Percentiles rank a stretch among this genome's conserved stretches.
phyloP scores from a whole-genome alignment of 1,140 invertebrate genomes.

The Tetramorium parvispinum region DNA sequence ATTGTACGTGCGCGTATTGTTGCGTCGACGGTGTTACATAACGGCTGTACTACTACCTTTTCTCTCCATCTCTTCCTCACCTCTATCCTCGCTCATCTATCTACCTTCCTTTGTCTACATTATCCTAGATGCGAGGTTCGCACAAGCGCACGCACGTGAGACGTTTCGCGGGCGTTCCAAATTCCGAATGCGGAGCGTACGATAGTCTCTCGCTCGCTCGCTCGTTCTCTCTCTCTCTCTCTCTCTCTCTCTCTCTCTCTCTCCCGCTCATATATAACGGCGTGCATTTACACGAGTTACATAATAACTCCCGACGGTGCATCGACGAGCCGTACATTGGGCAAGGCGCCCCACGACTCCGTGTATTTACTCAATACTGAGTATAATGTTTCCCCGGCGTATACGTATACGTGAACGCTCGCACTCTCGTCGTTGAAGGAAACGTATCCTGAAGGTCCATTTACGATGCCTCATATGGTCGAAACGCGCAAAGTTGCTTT shows the following conservation, averaged over 20 bases:
- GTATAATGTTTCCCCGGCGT: slow-evolving; percentile 57
- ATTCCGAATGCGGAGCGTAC: slow-evolving; percentile 43
- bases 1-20: slow-evolving; percentile 38
- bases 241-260: neutral
- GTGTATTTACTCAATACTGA: slow-evolving; percentile 66
- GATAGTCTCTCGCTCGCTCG: neutral
- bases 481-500: slow-evolving; percentile 35
- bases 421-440: slow-evolving; percentile 23
- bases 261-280: neutral
- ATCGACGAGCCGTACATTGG: slow-evolving; percentile 64
- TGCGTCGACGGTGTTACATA: slow-evolving; percentile 7
- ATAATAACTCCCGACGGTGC: slow-evolving; percentile 71
- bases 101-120: neutral
- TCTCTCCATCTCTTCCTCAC: neutral
- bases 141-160: neutral
- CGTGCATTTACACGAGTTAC: slow-evolving; percentile 56
- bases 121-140: slow-evolving; percentile 5
- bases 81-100: slow-evolving; percentile 3
- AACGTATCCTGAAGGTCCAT: slow-evolving; percentile 48
- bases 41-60: neutral
- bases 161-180: neutral
- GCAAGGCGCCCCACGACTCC: slow-evolving; percentile 52
- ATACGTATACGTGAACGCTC: slow-evolving; percentile 49
- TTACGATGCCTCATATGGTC: slow-evolving; percentile 15
- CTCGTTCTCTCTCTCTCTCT: too few species aligned